These are phyloP conservation scores for Parus major DNA, from an alignment of 2,113 vertebrate genomes.

Conservation along the genomic window DNA sequence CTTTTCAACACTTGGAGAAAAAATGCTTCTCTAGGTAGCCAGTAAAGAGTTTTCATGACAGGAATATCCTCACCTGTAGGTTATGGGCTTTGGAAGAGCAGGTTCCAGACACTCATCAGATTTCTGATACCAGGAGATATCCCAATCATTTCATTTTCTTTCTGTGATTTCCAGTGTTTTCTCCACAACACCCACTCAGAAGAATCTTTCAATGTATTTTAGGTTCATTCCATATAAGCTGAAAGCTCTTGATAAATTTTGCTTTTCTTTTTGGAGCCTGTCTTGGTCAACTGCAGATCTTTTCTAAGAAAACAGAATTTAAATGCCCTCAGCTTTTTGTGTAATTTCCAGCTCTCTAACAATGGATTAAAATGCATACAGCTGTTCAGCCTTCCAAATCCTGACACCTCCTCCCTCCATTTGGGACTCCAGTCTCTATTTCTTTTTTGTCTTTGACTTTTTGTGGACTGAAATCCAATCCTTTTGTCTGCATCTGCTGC, in stretches of 20 bases:
- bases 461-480: conserved; percentile 79
- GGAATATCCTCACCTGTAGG: conserved; percentile 37
- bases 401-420: conserved; percentile 59
- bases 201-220: neutral
- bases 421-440: conserved; percentile 51
- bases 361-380: conserved; percentile 49
- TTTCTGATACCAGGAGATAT: conserved; percentile 1
- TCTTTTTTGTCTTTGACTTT: conserved; percentile 72
- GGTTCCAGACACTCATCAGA: conserved; percentile 44
- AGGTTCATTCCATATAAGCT: neutral
- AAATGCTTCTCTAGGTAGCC: neutral
- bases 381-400: conserved; percentile 67
- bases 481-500: conserved; percentile 79
- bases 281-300: neutral
- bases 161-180: conserved; percentile 38
- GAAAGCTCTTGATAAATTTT: neutral
- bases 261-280: neutral
- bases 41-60: conserved; percentile 29
- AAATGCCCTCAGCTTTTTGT: neutral
- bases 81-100: conserved; percentile 28
- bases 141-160: conserved; percentile 34
- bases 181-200: neutral
- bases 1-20: conserved; percentile 15
- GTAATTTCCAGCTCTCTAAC: conserved; percentile 47
- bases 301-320: neutral